Conservation (phyloP, 2,888 invertebrate genomes). For the Yponomeuta evonymella region DNA sequence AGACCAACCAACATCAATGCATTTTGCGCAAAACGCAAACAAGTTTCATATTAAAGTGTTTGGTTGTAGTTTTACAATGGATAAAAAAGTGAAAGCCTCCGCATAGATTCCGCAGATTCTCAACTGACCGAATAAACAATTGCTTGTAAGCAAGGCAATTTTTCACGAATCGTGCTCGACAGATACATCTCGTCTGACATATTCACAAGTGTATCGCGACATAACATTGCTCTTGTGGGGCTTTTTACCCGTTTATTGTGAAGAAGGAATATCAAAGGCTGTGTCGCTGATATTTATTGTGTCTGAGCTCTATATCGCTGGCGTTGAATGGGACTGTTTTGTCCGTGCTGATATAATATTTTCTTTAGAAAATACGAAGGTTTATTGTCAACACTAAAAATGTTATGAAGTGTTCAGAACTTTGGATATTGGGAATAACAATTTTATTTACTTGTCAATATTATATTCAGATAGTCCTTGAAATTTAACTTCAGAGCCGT, state of each 20-base stretch:
- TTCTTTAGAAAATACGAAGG: neutral
- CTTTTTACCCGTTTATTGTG: slow-evolving; percentile 7
- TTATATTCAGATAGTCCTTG: neutral
- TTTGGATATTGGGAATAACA: neutral
- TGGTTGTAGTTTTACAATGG: too few species aligned
- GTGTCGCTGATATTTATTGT: slow-evolving; percentile 10
- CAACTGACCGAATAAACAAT: neutral
- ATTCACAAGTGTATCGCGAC: slow-evolving; percentile 1
- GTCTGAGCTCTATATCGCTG: slow-evolving; percentile 7
- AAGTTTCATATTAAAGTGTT: too few species aligned
- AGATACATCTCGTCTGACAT: slow-evolving; percentile 54
- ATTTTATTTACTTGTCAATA: neutral
- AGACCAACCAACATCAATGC: neutral
- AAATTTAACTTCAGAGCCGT: neutral
- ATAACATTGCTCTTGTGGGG: neutral
- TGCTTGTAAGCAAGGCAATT: slow-evolving; percentile 26
- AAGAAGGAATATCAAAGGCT: slow-evolving; percentile 11
- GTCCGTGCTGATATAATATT: neutral
- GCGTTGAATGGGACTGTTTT: slow-evolving; percentile 8
- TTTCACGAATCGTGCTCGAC: slow-evolving; percentile 62
- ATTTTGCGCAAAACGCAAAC: neutral
- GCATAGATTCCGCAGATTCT: neutral
- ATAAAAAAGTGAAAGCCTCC: neutral
- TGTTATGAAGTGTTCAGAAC: neutral
- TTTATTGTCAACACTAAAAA: too few species aligned